Evolutionary conservation across 2,797 vertebrate genomes (phyloP).

Genomic region (Gambelia wislizenii): DNA sequence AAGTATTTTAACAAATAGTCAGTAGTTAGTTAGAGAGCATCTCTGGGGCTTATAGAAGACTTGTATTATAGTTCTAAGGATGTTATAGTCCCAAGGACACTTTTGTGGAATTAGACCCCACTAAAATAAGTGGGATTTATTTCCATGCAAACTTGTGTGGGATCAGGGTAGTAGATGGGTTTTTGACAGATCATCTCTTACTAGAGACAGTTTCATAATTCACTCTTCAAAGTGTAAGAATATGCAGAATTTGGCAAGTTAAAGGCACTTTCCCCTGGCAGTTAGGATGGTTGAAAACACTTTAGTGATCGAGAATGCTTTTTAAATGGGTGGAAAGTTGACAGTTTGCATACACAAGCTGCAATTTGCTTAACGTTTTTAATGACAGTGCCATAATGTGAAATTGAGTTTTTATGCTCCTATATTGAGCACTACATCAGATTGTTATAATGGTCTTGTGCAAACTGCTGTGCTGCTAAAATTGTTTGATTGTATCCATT

Average conservation of each 20-base stretch:
- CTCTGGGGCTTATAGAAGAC: neutral
- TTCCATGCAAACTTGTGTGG: neutral
- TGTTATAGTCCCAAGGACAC: neutral
- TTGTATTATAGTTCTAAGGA: neutral
- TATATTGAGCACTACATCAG: slow-evolving; percentile 2
- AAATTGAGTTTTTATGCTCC: neutral
- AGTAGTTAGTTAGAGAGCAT: neutral
- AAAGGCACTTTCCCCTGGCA: neutral
- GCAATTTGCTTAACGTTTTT: slow-evolving; percentile 13
- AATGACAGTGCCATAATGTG: slow-evolving; percentile 24
- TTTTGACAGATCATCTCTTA: slow-evolving; percentile 2
- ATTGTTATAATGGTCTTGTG: slow-evolving; percentile 20
- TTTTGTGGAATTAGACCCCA: neutral
- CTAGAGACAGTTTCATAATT: neutral
- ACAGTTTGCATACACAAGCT: slow-evolving; percentile 13
- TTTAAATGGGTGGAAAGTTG: neutral
- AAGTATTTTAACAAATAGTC: neutral
- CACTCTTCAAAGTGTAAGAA: neutral
- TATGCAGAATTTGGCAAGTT: neutral
- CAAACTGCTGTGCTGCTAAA: neutral
- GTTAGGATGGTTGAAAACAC: neutral
- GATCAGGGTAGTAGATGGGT: neutral
- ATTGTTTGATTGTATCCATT: slow-evolving; percentile 35
- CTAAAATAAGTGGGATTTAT: neutral
- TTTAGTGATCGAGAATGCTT: slow-evolving; percentile 17